A percentile compares a stretch with the other conserved stretches of the same genome.
Conservation (phyloP, 35 echinoderm and acorn worm genomes). For the Anneissia japonica region DNA sequence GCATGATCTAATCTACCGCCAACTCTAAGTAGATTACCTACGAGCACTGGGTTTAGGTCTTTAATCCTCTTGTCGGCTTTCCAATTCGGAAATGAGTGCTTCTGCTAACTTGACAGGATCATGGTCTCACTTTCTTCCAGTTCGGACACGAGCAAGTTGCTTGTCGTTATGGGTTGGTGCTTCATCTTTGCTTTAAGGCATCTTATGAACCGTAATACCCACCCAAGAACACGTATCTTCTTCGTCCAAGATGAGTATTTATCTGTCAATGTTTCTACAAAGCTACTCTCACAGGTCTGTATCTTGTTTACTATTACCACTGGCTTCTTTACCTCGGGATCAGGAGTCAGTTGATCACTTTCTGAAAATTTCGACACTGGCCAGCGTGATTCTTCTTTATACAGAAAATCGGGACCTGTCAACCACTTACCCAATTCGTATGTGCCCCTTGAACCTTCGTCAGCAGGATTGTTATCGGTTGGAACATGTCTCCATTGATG, state of each 20-base stretch:
- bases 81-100: not conserved
- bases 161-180: not conserved
- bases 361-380: slow-evolving; percentile 21
- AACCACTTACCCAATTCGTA: slow-evolving; percentile 11
- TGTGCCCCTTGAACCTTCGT: slow-evolving; percentile 38
- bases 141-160: not conserved
- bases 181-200: slow-evolving; percentile 1
- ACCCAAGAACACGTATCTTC: slow-evolving; percentile 4
- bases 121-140: not conserved
- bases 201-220: slow-evolving; percentile 24
- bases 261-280: not conserved
- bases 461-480: slow-evolving; percentile 19
- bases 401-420: slow-evolving; percentile 19
- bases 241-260: slow-evolving; percentile 38
- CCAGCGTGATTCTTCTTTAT: slow-evolving; percentile 20
- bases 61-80: not conserved
- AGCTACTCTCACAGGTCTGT: not conserved
- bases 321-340: slow-evolving; percentile 26
- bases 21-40: not conserved
- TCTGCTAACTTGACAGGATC: not conserved
- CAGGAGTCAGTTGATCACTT: not conserved
- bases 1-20: not conserved
- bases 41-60: not conserved
- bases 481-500: slow-evolving; percentile 31
- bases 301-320: not conserved